Base-by-base conservation (phyloP, 2,888 invertebrate species). In the Pegoplata infirma region DNA sequence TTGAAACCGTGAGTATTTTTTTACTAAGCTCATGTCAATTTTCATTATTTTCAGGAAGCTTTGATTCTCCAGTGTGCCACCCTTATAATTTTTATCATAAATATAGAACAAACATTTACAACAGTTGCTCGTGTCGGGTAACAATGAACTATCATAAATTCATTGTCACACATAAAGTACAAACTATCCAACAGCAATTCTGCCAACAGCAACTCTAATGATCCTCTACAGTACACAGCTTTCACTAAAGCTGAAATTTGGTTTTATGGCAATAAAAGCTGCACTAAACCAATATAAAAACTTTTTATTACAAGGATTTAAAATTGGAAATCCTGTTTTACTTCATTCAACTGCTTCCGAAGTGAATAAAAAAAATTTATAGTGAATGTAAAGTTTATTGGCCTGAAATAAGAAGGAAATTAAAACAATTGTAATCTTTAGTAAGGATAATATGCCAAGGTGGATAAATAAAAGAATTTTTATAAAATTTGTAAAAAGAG, bases 211-310 rank as follows among this genome's bases (percentile, higher is more conserved):
- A 67, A 44, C 21, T n/a, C n/a, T 23, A 53, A 5, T 55, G 17
- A 28, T 36, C n/a, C 53, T 49, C 16, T 5, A 17, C n/a, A 32
- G 25, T 12, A n/a, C 14, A 36, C 17, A 61, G 28, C 12, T 32
- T 28, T 10, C 1, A 67, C 36, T 19, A n/a, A n/a, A n/a, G n/a
- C n/a, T 36, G 49, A 16, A 61, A 75, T 61, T 77, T 49, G 19
- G 44, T 56, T 76, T 73, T 40, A 32, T 59, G 46, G 61, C 28
- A 73, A 79, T 25, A 72, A 81, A 61, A 44, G 64, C 59, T 71
- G 56, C 47, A 36, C 16, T 10, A 28, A 58, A 76, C 56, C 73
- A 73, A 76, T 16, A 23, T 36, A 49, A 44, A 66, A 56, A 40
- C 36, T 56, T 68, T 53, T 67, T 63, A 68, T 63, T 56, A 49